phyloP scores from a whole-genome alignment of 2,797 vertebrate genomes.

The Oreonectes daqikongensis region DNA sequence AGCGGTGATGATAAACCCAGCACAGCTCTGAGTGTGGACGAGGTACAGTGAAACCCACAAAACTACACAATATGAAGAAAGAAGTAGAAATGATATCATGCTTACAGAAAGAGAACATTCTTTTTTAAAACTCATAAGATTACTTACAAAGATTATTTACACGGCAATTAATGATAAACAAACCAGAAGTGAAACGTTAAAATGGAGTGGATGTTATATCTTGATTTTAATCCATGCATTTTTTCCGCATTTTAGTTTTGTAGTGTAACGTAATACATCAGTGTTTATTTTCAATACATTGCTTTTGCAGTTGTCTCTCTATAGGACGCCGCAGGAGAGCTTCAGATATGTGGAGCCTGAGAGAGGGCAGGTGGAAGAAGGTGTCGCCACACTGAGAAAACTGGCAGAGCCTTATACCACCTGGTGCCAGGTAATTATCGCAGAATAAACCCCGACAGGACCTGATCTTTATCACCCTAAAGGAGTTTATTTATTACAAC shows the following conservation, averaged over 20 bases:
- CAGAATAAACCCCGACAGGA: not conserved
- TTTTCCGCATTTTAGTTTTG: too few species aligned
- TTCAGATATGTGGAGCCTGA: conserved; percentile 56
- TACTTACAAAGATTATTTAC: too few species aligned
- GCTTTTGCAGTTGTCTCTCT: conserved; percentile 70
- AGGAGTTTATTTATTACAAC: not conserved
- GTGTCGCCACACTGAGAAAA: conserved; percentile 66
- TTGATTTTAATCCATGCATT: too few species aligned
- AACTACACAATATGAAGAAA: not conserved
- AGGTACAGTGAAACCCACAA: conserved; percentile 66
- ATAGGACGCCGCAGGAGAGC: conserved; percentile 60
- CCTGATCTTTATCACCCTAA: not conserved
- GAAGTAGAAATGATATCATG: too few species aligned
- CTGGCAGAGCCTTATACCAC: conserved; percentile 63
- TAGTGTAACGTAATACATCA: too few species aligned
- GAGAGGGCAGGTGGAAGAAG: conserved; percentile 70
- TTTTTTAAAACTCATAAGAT: too few species aligned
- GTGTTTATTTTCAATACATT: not conserved
- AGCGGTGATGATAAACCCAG: conserved; percentile 67
- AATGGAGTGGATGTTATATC: too few species aligned
- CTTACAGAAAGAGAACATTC: too few species aligned
- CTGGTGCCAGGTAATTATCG: conserved; percentile 64
- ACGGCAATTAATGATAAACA: too few species aligned
- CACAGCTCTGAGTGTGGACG: conserved; percentile 71
- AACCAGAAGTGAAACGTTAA: too few species aligned